Evolutionary conservation across 2,797 vertebrate species (phyloP), one percentile per base, ranked within the genome.

Genomic region (Pelochelys cantorii): DNA sequence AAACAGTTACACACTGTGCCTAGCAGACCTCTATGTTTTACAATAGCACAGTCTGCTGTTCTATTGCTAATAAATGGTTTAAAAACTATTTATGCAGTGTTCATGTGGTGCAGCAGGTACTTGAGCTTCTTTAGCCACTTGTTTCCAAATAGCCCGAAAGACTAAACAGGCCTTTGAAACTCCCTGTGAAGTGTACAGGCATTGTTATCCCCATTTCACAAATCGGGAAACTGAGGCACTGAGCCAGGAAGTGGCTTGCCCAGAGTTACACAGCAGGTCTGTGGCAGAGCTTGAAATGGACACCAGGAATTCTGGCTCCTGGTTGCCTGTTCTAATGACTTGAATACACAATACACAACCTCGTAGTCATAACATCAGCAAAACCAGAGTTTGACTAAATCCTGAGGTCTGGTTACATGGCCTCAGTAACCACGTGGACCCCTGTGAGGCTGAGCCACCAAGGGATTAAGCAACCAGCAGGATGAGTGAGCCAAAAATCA

Each of bases 61-160:
- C 37, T 77, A 77, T 65, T 52, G 0, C 54, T 53, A 82, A 52
- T 7, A 48, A 53, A 14, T 8, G 27, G 53, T 75, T 57, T 75
- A 62, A 86, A 59, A 17, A 62, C 27, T 74, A 62, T 57, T 59
- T 75, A 52, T 57, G 65, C 82, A 15, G n/a, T 10, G 29, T 22
- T 37, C 81, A 79, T 0, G 0, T 54, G 77, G 29, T 4, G 0
- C 75, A 59, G 34, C 55, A 75, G 11, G 37, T 54, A 82, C 71
- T 34, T 68, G 7, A 4, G 10, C 31, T 84, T 54, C 54, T n/a
- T 75, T 78, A 79, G 37, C 37, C 14, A 8, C 17, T 1, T 85
- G 18, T 29, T 87, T 22, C 57, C 71, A 42, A 88, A 42, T 5
- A 42, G 5, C 37, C 85, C 82, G 75, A 83, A 88, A 27, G 4